Percentiles rank a stretch among this genome's conserved stretches.
These are phyloP conservation scores for Eristalis arbustorum DNA, from an alignment of 2,888 invertebrate genomes.

Conservation along the genomic window DNA sequence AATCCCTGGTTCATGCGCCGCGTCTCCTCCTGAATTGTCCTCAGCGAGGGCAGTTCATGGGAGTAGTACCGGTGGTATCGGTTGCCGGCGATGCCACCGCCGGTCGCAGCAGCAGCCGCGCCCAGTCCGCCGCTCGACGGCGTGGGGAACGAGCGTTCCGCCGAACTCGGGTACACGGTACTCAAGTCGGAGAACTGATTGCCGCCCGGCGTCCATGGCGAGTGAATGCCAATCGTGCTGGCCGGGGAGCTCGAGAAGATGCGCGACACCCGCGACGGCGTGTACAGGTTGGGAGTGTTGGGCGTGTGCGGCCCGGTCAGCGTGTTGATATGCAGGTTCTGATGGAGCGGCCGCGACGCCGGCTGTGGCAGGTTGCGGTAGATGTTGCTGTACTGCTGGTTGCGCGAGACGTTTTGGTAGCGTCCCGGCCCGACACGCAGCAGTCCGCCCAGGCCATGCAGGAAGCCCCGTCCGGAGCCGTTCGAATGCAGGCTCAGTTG, in stretches of 20 bases:
- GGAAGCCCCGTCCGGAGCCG: constrained; percentile 82
- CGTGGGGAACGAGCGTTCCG: constrained; percentile 89
- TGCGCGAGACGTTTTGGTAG: constrained; percentile 78
- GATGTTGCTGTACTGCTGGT: constrained; percentile 73
- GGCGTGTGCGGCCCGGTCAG: constrained; percentile 74
- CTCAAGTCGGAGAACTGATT: constrained; percentile 91
- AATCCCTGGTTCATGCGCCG: constrained; percentile 82
- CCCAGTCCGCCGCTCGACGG: constrained; percentile 83
- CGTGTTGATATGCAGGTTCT: constrained; percentile 78
- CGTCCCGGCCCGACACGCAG: constrained; percentile 76
- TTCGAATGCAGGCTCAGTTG: constrained; percentile 86
- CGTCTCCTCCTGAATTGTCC: constrained; percentile 88
- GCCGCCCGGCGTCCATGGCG: constrained; percentile 86
- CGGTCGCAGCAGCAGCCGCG: constrained; percentile 78
- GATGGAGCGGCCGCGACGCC: constrained; percentile 78
- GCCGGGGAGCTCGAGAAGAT: constrained; percentile 86
- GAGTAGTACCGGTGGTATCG: constrained; percentile 82
- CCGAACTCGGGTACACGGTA: constrained; percentile 91
- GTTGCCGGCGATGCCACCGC: constrained; percentile 79
- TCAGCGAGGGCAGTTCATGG: constrained; percentile 86
- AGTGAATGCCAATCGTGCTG: constrained; percentile 81
- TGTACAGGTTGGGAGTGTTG: constrained; percentile 76
- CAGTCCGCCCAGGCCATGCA: constrained; percentile 77
- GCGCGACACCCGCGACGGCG: constrained; percentile 81
- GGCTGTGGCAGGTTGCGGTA: constrained; percentile 75